phyloP scores from a whole-genome alignment of 2,888 invertebrate genomes.

The Tetrapedia diversipes region DNA sequence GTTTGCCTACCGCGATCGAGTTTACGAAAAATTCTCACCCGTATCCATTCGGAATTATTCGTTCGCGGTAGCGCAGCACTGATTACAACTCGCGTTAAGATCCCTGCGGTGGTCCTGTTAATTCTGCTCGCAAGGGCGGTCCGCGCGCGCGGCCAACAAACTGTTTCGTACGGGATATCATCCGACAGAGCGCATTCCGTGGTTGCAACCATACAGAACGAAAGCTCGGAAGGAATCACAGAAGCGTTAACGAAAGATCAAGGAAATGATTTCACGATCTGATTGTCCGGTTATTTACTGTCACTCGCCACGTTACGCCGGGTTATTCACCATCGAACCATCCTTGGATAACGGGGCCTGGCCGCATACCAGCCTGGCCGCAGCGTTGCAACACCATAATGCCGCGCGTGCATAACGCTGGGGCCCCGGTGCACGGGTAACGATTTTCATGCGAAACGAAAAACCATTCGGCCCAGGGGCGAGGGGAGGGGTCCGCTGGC shows the following conservation, averaged over 20 bases:
- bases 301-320: constrained; percentile 71
- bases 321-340: constrained; percentile 75
- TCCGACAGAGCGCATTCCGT: constrained; percentile 29
- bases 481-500: too few species aligned
- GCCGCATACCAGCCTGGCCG: constrained; percentile 69
- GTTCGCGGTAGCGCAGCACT: too few species aligned
- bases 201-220: constrained; percentile 47
- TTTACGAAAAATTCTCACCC: too few species aligned
- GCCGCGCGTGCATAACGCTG: constrained; percentile 67
- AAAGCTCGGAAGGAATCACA: constrained; percentile 47
- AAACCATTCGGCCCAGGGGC: too few species aligned
- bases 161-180: constrained; percentile 5
- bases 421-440: constrained; percentile 68
- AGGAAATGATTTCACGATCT: constrained; percentile 59
- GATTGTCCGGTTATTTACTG: constrained; percentile 67
- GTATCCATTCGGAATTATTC: too few species aligned
- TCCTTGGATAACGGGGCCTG: constrained; percentile 75
- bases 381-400: constrained; percentile 65
- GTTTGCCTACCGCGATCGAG: too few species aligned
- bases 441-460: constrained; percentile 70
- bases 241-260: constrained; percentile 56
- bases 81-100: too few species aligned
- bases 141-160: constrained; percentile 6
- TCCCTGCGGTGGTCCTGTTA: too few species aligned
- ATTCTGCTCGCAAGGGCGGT: neutral